Percentiles rank a stretch among this genome's conserved stretches.
Evolutionary conservation across 2,888 invertebrate genomes (phyloP).

Genomic region (Callosobruchus maculatus): DNA sequence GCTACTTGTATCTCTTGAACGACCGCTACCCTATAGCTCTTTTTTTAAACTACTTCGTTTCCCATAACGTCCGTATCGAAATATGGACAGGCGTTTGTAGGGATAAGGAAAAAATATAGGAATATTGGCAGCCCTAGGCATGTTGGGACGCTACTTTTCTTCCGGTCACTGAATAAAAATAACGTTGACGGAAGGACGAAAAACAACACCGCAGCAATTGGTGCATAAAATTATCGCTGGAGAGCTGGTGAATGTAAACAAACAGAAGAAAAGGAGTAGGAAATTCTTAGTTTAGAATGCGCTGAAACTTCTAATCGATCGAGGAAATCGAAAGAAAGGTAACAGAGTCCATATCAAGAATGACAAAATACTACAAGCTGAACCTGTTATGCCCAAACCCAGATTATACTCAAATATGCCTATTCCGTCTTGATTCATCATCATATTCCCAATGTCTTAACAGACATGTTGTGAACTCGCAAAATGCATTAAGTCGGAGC

Average conservation of each 20-base stretch:
- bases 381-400: too few species aligned
- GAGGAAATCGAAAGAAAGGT: too few species aligned
- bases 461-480: too few species aligned
- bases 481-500: too few species aligned
- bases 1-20: conserved; percentile 17
- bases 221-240: neutral
- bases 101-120: neutral
- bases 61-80: neutral
- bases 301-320: too few species aligned
- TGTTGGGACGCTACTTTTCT: neutral
- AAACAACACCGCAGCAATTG: neutral
- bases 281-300: too few species aligned
- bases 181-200: neutral
- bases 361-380: too few species aligned
- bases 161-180: neutral
- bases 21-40: conserved; percentile 12
- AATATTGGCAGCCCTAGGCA: neutral
- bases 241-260: neutral
- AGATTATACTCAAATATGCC: too few species aligned
- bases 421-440: too few species aligned
- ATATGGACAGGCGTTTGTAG: neutral
- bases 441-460: too few species aligned
- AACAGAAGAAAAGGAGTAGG: neutral
- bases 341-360: too few species aligned
- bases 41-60: conserved; percentile 10